phyloP scores from a whole-genome alignment of 2,797 vertebrate genomes.

The Pampus argenteus region DNA sequence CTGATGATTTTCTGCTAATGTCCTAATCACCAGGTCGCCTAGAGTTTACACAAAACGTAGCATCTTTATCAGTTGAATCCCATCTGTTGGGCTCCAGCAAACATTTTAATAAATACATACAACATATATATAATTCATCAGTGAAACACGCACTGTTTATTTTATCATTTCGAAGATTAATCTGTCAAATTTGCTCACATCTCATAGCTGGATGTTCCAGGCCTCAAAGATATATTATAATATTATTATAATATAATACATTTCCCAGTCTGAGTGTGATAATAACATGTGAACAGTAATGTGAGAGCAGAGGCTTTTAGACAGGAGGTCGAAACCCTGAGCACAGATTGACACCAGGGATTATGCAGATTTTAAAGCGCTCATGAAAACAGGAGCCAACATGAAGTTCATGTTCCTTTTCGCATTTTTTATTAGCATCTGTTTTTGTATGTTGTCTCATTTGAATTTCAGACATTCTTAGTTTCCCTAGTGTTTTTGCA shows the following conservation, averaged over 20 bases:
- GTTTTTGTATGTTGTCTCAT: background rate
- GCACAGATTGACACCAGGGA: constrained; percentile 57
- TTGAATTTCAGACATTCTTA: background rate
- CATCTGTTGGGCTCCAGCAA: background rate
- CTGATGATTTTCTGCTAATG: background rate
- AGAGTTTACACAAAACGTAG: background rate
- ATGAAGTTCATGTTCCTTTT: background rate
- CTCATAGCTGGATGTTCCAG: constrained; percentile 20
- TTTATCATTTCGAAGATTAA: constrained; percentile 34
- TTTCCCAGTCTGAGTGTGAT: constrained; percentile 26
- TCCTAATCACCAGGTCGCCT: background rate
- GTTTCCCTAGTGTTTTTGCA: background rate
- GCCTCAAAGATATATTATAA: constrained; percentile 10
- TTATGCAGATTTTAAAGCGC: constrained; percentile 41
- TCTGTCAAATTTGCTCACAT: constrained; percentile 36
- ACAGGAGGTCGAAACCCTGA: constrained; percentile 35
- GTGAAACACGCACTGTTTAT: constrained; percentile 6
- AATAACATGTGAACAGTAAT: constrained; percentile 18
- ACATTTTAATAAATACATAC: background rate
- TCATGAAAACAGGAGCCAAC: background rate
- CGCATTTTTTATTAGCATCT: background rate
- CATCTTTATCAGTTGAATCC: background rate
- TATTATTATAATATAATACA: no score
- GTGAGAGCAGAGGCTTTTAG: constrained; percentile 17
- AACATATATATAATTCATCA: background rate